phyloP scores from a whole-genome alignment of 2,888 invertebrate genomes.

The Perizoma affinitatum region DNA sequence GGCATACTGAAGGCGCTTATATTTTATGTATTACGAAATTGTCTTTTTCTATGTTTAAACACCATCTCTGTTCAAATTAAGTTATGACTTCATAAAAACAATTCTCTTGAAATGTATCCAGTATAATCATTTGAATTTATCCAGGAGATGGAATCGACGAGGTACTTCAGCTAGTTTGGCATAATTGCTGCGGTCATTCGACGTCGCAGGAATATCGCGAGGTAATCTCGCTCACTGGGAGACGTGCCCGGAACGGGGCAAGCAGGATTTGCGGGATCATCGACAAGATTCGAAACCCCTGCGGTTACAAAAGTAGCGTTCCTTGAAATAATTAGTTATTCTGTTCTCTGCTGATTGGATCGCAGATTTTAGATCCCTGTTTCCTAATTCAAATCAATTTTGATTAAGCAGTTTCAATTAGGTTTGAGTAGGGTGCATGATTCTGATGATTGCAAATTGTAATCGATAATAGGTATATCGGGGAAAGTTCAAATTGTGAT shows the following conservation, averaged over 20 bases:
- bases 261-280: constrained; percentile 74
- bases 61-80: constrained; percentile 8
- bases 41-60: background rate
- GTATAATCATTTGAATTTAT: constrained; percentile 35
- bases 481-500: constrained; percentile 60
- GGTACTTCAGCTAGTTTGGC: constrained; percentile 46
- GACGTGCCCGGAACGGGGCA: constrained; percentile 67
- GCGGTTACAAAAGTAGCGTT: constrained; percentile 55
- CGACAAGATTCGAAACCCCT: constrained; percentile 64
- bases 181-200: constrained; percentile 62
- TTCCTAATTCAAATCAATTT: background rate
- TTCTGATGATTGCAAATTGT: constrained; percentile 71
- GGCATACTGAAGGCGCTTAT: constrained; percentile 9
- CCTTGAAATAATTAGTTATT: constrained; percentile 33
- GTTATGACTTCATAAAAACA: constrained; percentile 4
- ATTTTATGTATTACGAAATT: constrained; percentile 13
- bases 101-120: constrained; percentile 11
- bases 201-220: constrained; percentile 57
- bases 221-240: constrained; percentile 61
- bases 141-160: constrained; percentile 34
- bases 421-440: constrained; percentile 48
- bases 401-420: constrained; percentile 7
- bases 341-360: background rate
- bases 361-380: too few relatives aligned
- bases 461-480: constrained; percentile 66